These are phyloP conservation scores for Hoplodrina blanda DNA, from an alignment of 2,888 invertebrate species.

Conservation along the genomic window DNA sequence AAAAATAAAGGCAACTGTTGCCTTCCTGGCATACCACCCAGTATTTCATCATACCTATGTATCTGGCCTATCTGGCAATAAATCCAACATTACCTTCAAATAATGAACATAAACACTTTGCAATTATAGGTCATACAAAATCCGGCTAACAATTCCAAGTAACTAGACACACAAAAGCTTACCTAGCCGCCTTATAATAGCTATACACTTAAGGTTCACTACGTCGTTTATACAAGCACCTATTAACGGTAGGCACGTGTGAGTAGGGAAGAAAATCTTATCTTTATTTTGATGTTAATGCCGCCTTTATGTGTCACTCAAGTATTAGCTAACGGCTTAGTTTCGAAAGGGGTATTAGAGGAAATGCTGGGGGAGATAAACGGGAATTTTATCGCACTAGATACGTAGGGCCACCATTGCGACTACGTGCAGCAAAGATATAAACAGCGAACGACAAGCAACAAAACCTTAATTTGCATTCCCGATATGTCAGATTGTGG, in stretches of 20 bases:
- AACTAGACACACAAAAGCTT: background rate
- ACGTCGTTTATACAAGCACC: constrained; percentile 53
- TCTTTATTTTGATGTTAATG: constrained; percentile 68
- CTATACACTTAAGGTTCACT: constrained; percentile 35
- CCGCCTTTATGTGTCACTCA: constrained; percentile 62
- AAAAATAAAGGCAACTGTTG: background rate
- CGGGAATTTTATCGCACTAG: constrained; percentile 60
- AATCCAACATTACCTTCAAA: background rate
- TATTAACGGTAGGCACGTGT: constrained; percentile 48
- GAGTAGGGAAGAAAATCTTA: constrained; percentile 61
- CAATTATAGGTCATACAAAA: too few relatives aligned
- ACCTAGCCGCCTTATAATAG: constrained; percentile 7
- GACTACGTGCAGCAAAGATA: constrained; percentile 16
- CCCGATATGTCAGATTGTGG: constrained; percentile 64
- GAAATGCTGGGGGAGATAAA: constrained; percentile 70
- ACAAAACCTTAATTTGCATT: constrained; percentile 69
- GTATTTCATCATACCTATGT: background rate
- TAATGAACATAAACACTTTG: background rate
- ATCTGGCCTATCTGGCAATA: background rate
- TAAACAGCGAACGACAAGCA: constrained; percentile 51
- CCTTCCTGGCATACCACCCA: background rate
- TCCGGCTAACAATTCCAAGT: background rate
- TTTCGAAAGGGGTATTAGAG: constrained; percentile 66
- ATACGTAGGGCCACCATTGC: constrained; percentile 49
- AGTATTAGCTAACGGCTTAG: constrained; percentile 65